These are phyloP conservation scores for Caenorhabditis tropicalis DNA, from an alignment of 1,140 invertebrate genomes.

Conservation along the genomic window DNA sequence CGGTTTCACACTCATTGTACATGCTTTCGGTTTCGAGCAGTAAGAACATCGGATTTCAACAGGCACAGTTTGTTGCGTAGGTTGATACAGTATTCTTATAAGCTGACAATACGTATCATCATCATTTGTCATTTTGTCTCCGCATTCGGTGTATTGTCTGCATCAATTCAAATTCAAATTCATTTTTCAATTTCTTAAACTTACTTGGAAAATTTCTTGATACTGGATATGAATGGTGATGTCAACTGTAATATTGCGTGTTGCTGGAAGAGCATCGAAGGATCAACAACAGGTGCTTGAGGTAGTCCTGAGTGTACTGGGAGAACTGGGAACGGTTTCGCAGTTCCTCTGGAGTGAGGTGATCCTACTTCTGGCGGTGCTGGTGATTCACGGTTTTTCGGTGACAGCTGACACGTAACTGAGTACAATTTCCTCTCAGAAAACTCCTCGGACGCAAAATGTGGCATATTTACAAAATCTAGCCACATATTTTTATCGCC, in stretches of 20 bases:
- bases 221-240: neutral
- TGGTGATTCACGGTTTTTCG: constrained; percentile 4
- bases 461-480: constrained; percentile 43
- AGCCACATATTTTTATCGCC: constrained; percentile 46
- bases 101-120: constrained; percentile 45
- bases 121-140: constrained; percentile 18
- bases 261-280: neutral
- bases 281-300: constrained; percentile 29
- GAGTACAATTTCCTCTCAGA: constrained; percentile 1
- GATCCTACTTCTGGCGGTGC: neutral
- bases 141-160: constrained; percentile 29
- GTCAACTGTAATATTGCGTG: neutral
- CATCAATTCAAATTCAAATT: neutral
- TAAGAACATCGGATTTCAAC: constrained; percentile 6
- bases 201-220: constrained; percentile 37
- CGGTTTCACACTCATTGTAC: neutral
- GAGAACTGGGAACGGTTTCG: constrained; percentile 46
- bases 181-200: neutral
- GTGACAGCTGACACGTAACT: neutral
- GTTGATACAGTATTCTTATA: neutral
- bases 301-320: constrained; percentile 47
- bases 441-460: neutral
- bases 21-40: constrained; percentile 10
- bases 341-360: neutral
- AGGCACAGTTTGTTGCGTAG: neutral